Conservation (phyloP, 2,888 invertebrate genomes). For the Torymus texanus region DNA sequence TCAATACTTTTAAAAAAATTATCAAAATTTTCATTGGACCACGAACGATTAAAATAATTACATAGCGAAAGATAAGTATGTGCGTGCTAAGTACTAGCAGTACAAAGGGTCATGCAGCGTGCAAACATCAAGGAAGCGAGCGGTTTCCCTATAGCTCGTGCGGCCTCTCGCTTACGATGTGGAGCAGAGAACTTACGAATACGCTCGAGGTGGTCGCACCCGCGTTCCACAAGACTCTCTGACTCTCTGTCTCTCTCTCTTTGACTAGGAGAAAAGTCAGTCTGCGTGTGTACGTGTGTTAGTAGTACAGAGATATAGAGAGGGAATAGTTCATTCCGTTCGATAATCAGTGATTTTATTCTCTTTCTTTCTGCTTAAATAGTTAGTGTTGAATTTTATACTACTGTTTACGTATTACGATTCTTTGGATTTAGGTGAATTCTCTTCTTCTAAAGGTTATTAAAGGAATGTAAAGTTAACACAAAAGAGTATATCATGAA, state of each 20-base stretch:
- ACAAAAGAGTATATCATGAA: no score
- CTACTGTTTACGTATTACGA: no score
- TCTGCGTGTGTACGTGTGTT: slow-evolving; percentile 5
- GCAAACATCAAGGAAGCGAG: slow-evolving; percentile 40
- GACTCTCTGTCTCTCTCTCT: background rate
- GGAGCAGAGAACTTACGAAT: slow-evolving; percentile 46
- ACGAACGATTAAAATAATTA: no score
- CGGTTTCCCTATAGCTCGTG: slow-evolving; percentile 19
- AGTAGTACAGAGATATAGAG: slow-evolving; percentile 2
- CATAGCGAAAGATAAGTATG: no score
- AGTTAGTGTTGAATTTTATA: no score
- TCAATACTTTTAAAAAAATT: no score
- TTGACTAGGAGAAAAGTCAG: slow-evolving; percentile 24
- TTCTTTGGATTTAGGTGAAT: no score
- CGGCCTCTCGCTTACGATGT: slow-evolving; percentile 10
- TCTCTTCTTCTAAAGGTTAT: no score
- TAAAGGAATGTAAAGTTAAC: no score
- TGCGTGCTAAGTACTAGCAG: background rate
- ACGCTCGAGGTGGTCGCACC: slow-evolving; percentile 19
- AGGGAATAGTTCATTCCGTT: slow-evolving; percentile 1
- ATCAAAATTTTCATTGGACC: no score
- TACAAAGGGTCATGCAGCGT: slow-evolving; percentile 38
- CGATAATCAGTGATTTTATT: background rate
- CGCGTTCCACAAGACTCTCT: slow-evolving; percentile 24
- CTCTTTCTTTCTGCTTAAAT: background rate